Evolutionary conservation across 2,113 vertebrate species (phyloP).

Genomic region (Falcunculus frontatus): DNA sequence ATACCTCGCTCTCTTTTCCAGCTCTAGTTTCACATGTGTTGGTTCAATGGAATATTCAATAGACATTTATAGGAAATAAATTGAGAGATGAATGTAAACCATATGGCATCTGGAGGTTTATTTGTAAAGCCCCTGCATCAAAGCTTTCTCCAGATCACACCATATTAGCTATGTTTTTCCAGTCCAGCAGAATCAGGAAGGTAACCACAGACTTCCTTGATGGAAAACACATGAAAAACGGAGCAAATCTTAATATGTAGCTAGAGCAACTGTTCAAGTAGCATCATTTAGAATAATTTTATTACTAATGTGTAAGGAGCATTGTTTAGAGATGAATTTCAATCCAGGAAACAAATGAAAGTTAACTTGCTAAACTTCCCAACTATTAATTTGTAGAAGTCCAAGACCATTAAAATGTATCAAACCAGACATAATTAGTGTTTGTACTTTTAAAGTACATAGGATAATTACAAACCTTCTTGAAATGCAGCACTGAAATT

Average conservation of each 20-base stretch:
- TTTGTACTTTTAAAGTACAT: constrained; percentile 1
- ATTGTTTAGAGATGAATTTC: constrained; percentile 70
- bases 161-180: constrained; percentile 99
- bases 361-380: constrained; percentile 26
- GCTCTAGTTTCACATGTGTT: constrained; percentile 90
- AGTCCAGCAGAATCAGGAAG: constrained; percentile 97
- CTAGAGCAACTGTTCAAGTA: constrained; percentile 76
- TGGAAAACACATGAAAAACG: constrained; percentile 98
- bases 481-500: not conserved
- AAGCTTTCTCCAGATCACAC: constrained; percentile 97
- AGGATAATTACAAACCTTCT: not conserved
- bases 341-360: constrained; percentile 58
- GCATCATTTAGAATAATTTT: constrained; percentile 86
- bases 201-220: constrained; percentile 98
- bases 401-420: constrained; percentile 1
- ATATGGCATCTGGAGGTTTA: constrained; percentile 97
- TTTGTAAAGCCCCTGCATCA: constrained; percentile 99
- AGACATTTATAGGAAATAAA: constrained; percentile 99
- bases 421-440: not conserved
- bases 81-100: constrained; percentile 98
- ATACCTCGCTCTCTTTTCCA: constrained; percentile 84
- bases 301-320: constrained; percentile 69
- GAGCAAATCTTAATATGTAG: constrained; percentile 78
- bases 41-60: constrained; percentile 90
- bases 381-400: not conserved